Conservation (phyloP, 2,888 invertebrate genomes). For the Lypha dubia region DNA sequence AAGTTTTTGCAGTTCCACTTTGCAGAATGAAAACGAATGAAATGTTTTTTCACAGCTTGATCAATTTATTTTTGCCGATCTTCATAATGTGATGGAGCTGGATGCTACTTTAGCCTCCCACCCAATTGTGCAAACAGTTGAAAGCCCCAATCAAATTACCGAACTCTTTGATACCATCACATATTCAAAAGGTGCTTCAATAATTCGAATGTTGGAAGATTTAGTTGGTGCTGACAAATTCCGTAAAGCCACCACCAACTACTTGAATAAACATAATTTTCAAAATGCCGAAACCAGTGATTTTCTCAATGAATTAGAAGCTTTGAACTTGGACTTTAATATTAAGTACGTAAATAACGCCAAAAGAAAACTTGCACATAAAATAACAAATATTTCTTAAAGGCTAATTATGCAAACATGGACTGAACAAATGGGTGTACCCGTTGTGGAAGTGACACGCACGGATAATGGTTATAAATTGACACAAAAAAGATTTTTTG, state of each 20-base stretch:
- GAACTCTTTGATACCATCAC: slow-evolving; percentile 96
- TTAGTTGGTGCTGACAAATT: slow-evolving; percentile 89
- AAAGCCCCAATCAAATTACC: slow-evolving; percentile 94
- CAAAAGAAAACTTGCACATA: background rate
- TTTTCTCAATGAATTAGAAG: slow-evolving; percentile 85
- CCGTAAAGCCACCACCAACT: slow-evolving; percentile 88
- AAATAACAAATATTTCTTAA: slow-evolving; percentile 56
- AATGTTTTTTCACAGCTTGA: slow-evolving; percentile 86
- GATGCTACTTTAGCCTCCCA: slow-evolving; percentile 94
- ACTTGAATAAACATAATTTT: slow-evolving; percentile 88
- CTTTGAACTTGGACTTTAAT: slow-evolving; percentile 84
- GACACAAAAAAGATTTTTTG: slow-evolving; percentile 90
- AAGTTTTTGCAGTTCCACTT: slow-evolving; percentile 34
- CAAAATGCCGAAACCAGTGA: slow-evolving; percentile 92
- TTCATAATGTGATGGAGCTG: slow-evolving; percentile 89
- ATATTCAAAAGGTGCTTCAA: slow-evolving; percentile 95
- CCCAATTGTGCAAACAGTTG: slow-evolving; percentile 93
- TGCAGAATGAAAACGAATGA: background rate
- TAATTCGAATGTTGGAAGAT: slow-evolving; percentile 94
- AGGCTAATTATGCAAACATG: slow-evolving; percentile 92
- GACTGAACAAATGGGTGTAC: slow-evolving; percentile 95
- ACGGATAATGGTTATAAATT: slow-evolving; percentile 85
- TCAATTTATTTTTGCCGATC: slow-evolving; percentile 88
- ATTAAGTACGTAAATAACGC: slow-evolving; percentile 81
- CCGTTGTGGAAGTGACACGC: slow-evolving; percentile 87